Conservation (phyloP, 35 echinoderm and acorn worm species). For the Nesometra sesokonis region DNA sequence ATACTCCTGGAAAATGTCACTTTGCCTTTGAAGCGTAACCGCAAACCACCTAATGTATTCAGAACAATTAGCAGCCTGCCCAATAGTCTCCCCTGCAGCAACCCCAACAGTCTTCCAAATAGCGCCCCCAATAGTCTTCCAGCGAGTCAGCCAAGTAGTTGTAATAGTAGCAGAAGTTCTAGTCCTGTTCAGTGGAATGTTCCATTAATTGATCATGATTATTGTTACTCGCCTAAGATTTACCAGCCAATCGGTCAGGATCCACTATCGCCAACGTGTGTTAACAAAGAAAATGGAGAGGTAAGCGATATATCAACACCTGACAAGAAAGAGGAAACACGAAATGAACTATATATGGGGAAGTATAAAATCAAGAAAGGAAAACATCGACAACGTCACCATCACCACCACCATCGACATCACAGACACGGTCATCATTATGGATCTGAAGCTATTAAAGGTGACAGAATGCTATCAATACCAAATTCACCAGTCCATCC, state of each 20-base stretch:
- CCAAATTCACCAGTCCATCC: neutral
- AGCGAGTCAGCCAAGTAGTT: constrained; percentile 1
- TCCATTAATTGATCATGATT: neutral
- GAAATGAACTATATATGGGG: neutral
- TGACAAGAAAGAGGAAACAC: neutral
- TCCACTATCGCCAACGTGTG: neutral
- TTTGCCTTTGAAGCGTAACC: constrained; percentile 6
- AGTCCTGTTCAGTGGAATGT: neutral
- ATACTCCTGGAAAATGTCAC: constrained; percentile 25
- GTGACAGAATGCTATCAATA: neutral
- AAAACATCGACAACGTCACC: neutral
- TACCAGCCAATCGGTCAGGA: neutral
- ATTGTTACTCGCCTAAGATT: neutral
- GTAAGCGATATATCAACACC: neutral
- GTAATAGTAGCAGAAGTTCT: neutral
- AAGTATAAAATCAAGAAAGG: neutral
- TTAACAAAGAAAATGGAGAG: neutral
- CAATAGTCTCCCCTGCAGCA: neutral
- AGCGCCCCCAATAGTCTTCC: constrained; percentile 16
- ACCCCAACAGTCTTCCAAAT: constrained; percentile 15
- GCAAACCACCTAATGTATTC: neutral
- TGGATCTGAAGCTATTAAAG: neutral
- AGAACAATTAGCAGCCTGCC: constrained; percentile 15
- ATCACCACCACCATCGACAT: neutral
- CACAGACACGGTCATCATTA: neutral